Evolutionary conservation across 2,797 vertebrate genomes (phyloP).

Genomic region (Pelochelys cantorii): DNA sequence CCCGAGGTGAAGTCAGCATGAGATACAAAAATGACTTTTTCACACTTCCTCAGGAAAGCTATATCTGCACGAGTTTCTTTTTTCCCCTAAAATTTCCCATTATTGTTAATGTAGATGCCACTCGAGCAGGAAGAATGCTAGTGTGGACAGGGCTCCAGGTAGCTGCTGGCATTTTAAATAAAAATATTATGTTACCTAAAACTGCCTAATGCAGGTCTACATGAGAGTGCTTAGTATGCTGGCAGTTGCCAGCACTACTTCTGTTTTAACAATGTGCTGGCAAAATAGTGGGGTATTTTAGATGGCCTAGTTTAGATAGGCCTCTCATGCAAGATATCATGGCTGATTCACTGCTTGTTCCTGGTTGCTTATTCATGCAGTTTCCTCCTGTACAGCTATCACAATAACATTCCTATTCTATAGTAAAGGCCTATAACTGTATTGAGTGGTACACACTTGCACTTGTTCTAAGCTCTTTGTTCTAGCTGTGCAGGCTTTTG

Average conservation of each 20-base stretch:
- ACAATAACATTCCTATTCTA: not conserved
- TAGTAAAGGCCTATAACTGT: fast-evolving
- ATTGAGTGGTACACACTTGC: fast-evolving
- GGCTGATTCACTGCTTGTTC: fast-evolving
- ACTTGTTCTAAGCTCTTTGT: not conserved
- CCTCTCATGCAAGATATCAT: not conserved
- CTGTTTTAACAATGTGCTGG: not conserved
- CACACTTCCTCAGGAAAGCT: not conserved
- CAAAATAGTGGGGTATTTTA: fast-evolving
- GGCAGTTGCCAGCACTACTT: not conserved
- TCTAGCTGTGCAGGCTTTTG: not conserved
- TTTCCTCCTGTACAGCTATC: not conserved
- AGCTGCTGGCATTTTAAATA: not conserved
- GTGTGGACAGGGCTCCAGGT: not conserved
- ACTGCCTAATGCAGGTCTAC: not conserved
- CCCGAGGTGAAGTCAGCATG: slow-evolving; percentile 86
- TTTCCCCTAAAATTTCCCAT: not conserved
- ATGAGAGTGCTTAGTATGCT: not conserved
- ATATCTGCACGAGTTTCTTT: not conserved
- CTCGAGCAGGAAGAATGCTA: not conserved
- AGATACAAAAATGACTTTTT: not conserved
- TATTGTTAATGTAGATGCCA: fast-evolving
- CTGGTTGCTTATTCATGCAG: not conserved
- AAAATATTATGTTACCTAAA: not conserved
- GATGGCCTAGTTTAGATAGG: fast-evolving